Percentiles rank a stretch among this genome's conserved stretches.
Conservation (phyloP, 2,797 vertebrate genomes). For the Sternotherus odoratus region DNA sequence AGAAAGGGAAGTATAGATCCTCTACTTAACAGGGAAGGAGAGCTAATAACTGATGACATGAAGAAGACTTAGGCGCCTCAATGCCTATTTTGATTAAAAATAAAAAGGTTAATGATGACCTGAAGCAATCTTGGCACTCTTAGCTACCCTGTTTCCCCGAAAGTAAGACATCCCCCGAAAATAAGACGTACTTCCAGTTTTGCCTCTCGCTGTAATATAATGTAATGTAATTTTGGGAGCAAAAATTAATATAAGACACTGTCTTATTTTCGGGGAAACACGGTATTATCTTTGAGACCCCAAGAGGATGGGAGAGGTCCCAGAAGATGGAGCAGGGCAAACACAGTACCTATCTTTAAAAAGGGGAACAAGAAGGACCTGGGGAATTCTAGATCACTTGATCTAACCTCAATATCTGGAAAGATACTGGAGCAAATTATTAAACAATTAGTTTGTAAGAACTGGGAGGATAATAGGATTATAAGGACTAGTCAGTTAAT, state of each 20-base stretch:
- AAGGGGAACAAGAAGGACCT: background rate
- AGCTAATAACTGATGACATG: background rate
- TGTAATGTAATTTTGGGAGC: too few species aligned
- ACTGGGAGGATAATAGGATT: background rate
- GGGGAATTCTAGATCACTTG: background rate
- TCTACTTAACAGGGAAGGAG: background rate
- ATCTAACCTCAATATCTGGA: background rate
- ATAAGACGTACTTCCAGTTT: too few species aligned
- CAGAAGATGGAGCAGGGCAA: background rate
- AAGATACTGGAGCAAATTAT: background rate
- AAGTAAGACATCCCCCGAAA: too few species aligned
- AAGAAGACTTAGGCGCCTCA: background rate
- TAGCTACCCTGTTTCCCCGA: too few species aligned
- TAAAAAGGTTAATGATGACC: background rate
- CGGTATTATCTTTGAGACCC: background rate
- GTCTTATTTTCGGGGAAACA: too few species aligned
- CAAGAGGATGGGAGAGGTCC: background rate
- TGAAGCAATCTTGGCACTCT: background rate
- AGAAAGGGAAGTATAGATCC: background rate
- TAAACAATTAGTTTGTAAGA: background rate
- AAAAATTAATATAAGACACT: too few species aligned
- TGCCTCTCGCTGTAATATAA: too few species aligned
- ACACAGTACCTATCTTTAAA: background rate
- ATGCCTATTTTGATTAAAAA: background rate
- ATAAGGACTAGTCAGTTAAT: background rate